phyloP scores from a whole-genome alignment of 2,797 vertebrate genomes.

The Sebastes hubbsi region DNA sequence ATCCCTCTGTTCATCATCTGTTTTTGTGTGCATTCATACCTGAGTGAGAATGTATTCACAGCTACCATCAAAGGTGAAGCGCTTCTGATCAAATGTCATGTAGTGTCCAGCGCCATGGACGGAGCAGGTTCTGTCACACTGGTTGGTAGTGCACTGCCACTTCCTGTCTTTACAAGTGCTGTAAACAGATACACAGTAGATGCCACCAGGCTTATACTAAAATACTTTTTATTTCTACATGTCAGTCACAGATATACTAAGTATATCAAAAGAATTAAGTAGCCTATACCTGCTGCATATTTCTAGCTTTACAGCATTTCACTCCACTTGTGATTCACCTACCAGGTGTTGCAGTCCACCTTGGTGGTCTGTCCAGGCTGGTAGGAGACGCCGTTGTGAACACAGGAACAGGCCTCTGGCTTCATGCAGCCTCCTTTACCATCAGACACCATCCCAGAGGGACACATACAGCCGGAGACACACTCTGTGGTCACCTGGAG shows the following conservation, averaged over 20 bases:
- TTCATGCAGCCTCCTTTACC: slow-evolving; percentile 80
- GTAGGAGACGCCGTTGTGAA: slow-evolving; percentile 80
- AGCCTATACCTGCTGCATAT: not conserved
- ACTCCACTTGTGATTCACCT: not conserved
- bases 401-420: slow-evolving; percentile 82
- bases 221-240: not conserved
- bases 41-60: slow-evolving; percentile 87
- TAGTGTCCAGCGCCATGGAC: slow-evolving; percentile 88
- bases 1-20: not conserved
- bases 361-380: slow-evolving; percentile 79
- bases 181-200: slow-evolving; percentile 1
- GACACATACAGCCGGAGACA: slow-evolving; percentile 87
- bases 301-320: not conserved
- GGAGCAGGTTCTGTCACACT: slow-evolving; percentile 83
- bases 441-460: slow-evolving; percentile 79
- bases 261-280: not conserved
- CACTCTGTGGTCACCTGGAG: slow-evolving; percentile 83
- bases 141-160: slow-evolving; percentile 82
- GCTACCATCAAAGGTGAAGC: slow-evolving; percentile 85
- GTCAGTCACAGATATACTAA: not conserved
- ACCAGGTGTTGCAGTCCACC: slow-evolving; percentile 87
- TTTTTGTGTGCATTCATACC: slow-evolving; percentile 63
- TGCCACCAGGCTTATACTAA: not conserved
- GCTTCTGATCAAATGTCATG: slow-evolving; percentile 84
- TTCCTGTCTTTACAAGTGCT: slow-evolving; percentile 84